phyloP scores from a whole-genome alignment of 2,888 invertebrate genomes.

The Allolobophora icterica region DNA sequence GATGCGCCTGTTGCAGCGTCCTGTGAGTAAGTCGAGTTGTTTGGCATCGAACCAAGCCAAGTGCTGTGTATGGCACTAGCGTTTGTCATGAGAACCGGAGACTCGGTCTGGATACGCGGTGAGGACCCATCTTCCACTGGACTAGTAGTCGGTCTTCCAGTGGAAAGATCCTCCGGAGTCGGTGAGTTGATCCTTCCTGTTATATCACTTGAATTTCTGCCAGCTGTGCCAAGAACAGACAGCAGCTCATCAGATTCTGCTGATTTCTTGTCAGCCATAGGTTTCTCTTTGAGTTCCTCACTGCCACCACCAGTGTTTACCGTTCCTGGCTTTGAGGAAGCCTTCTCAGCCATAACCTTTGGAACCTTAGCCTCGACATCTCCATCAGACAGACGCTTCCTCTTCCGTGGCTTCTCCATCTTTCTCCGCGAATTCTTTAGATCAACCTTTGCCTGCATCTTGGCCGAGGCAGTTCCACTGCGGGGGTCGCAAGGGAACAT shows the following conservation, averaged over 20 bases:
- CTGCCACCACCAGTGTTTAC: not conserved
- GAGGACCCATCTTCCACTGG: conserved; percentile 27
- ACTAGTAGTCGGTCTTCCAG: conserved; percentile 37
- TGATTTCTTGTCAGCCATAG: not conserved
- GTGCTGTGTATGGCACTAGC: not conserved
- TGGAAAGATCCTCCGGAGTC: conserved; percentile 51
- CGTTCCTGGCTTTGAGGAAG: conserved; percentile 15
- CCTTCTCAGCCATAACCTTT: not conserved
- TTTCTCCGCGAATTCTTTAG: conserved; percentile 61
- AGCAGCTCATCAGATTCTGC: not conserved
- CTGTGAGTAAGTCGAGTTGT: conserved; percentile 13
- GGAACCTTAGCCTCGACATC: conserved; percentile 4
- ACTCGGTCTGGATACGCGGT: not conserved
- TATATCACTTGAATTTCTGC: conserved; percentile 40
- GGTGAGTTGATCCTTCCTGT: conserved; percentile 42
- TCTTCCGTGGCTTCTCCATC: conserved; percentile 61
- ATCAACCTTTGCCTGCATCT: conserved; percentile 45
- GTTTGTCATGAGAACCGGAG: not conserved
- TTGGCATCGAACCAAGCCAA: not conserved
- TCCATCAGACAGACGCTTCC: conserved; percentile 49
- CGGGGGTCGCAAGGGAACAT: conserved; percentile 1
- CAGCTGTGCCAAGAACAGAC: not conserved
- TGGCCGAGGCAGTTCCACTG: not conserved
- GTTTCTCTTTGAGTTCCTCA: not conserved
- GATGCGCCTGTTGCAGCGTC: conserved; percentile 24